Evolutionary conservation across 2,797 vertebrate genomes (phyloP).

Genomic region (Acanthurus tractus): DNA sequence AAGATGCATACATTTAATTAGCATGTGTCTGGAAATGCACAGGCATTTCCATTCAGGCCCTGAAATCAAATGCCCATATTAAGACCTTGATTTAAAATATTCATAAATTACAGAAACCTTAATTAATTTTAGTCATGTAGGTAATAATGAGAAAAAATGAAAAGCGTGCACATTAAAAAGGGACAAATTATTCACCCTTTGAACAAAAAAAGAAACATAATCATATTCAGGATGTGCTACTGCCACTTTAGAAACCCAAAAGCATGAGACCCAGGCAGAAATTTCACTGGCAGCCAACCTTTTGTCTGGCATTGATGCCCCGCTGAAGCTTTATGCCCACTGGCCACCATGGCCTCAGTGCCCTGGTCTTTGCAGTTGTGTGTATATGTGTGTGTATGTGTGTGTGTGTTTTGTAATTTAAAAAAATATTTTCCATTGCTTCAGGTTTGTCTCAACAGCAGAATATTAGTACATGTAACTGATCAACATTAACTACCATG

Average conservation of each 20-base stretch:
- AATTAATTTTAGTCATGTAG: conserved; percentile 46
- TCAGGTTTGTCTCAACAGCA: too few relatives aligned
- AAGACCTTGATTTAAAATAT: conserved; percentile 11
- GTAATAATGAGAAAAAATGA: conserved; percentile 42
- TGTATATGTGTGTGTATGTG: too few relatives aligned
- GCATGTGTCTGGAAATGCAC: conserved; percentile 4
- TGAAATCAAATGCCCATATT: conserved; percentile 22
- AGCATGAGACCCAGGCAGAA: too few relatives aligned
- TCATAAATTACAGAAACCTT: conserved; percentile 26
- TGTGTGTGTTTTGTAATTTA: too few relatives aligned
- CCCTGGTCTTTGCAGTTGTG: too few relatives aligned
- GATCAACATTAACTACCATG: too few relatives aligned
- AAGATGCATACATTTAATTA: conserved; percentile 34
- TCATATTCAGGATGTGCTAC: conserved; percentile 7
- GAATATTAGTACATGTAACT: too few relatives aligned
- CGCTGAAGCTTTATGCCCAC: too few relatives aligned
- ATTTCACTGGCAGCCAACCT: too few relatives aligned
- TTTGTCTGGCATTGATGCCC: too few relatives aligned
- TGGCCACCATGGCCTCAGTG: too few relatives aligned
- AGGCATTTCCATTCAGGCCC: not conserved
- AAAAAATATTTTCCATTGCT: too few relatives aligned
- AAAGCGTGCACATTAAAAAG: conserved; percentile 20
- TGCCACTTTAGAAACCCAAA: conserved; percentile 2
- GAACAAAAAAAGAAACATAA: not conserved
- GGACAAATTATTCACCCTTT: conserved; percentile 19